Conservation (phyloP, 2,113 vertebrate species). For the Pleuronectes platessa region DNA sequence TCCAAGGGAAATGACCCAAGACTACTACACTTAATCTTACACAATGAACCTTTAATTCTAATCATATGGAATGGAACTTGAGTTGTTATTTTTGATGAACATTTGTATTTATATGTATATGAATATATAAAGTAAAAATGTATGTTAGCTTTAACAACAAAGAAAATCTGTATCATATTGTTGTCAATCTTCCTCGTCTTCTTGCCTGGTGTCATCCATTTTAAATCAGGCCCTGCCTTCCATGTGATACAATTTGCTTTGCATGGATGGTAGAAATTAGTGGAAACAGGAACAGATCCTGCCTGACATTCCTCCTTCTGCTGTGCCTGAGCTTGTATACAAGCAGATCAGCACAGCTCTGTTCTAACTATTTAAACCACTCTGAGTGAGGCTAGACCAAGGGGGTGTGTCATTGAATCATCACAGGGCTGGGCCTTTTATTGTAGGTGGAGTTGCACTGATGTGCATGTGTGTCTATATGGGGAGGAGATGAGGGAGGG, state of each 20-base stretch:
- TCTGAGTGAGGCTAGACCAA: constrained; percentile 30
- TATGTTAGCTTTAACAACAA: not conserved
- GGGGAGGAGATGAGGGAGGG: constrained; percentile 61
- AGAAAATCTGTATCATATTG: not conserved
- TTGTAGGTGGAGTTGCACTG: constrained; percentile 40
- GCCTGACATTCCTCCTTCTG: constrained; percentile 72
- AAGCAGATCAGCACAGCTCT: constrained; percentile 41
- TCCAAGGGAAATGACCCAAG: not conserved
- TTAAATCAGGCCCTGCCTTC: not conserved
- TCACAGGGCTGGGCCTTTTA: constrained; percentile 34
- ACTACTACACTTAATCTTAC: too few relatives aligned
- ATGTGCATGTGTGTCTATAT: constrained; percentile 30
- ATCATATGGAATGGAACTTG: too few relatives aligned
- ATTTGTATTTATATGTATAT: too few relatives aligned
- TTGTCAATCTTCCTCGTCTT: not conserved
- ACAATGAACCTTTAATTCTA: too few relatives aligned
- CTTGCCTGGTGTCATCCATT: not conserved
- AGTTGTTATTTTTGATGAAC: too few relatives aligned
- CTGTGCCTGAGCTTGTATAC: constrained; percentile 77
- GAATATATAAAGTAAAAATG: too few relatives aligned
- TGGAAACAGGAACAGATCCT: constrained; percentile 50
- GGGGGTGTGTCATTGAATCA: constrained; percentile 55
- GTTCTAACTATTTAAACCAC: constrained; percentile 63
- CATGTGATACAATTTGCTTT: not conserved
- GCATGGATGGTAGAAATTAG: constrained; percentile 15